Percentiles rank a stretch among this genome's conserved stretches.
These are phyloP conservation scores for Geodia barretti DNA, from an alignment of 37 sponge, comb jelly and placozoan genomes.

Conservation along the genomic window DNA sequence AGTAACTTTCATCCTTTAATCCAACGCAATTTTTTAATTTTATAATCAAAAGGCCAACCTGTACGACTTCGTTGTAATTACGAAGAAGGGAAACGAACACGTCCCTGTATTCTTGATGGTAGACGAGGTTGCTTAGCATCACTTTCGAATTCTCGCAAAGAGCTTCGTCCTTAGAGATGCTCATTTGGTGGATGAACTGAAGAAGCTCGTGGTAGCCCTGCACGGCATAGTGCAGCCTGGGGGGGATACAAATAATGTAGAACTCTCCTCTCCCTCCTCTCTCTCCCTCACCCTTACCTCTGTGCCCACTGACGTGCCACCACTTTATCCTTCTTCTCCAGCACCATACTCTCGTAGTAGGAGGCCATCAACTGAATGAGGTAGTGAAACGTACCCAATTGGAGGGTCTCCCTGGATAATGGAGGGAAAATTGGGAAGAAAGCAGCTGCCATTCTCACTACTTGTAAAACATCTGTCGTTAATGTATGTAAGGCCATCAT, in stretches of 20 bases:
- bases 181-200: conserved; percentile 76
- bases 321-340: conserved; percentile 58
- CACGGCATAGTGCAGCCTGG: conserved; percentile 86
- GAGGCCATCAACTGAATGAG: conserved; percentile 59
- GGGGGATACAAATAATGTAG: no score
- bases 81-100: conserved; percentile 78
- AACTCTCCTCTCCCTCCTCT: background rate
- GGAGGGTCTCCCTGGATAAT: conserved; percentile 63
- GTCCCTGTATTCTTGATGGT: conserved; percentile 92
- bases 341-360: conserved; percentile 75
- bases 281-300: conserved; percentile 25
- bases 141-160: conserved; percentile 82
- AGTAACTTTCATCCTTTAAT: no score
- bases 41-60: no score
- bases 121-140: conserved; percentile 86
- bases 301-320: conserved; percentile 55
- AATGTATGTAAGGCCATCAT: background rate
- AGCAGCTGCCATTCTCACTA: no score
- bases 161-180: conserved; percentile 40
- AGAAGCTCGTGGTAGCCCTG: conserved; percentile 84
- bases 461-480: no score
- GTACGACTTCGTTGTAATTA: conserved; percentile 55
- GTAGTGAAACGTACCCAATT: conserved; percentile 68
- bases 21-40: no score
- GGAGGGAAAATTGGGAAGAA: background rate